These are phyloP conservation scores for Pollicipes pollicipes DNA, from an alignment of 1,140 invertebrate species.

Conservation along the genomic window DNA sequence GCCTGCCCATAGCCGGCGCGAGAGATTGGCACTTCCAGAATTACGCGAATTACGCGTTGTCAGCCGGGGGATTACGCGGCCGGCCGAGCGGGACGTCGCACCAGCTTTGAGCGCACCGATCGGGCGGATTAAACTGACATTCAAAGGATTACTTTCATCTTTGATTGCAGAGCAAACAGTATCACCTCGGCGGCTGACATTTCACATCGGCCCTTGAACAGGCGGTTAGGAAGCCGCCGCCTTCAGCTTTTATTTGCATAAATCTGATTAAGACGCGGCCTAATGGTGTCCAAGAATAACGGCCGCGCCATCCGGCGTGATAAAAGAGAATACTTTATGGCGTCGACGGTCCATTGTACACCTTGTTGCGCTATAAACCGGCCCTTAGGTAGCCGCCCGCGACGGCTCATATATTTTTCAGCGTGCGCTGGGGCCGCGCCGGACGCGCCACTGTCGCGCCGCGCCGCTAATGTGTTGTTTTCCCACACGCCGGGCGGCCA, in stretches of 20 bases:
- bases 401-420: not conserved
- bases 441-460: not conserved
- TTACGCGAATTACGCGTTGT: not conserved
- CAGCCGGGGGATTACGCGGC: too few species aligned
- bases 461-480: not conserved
- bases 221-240: not conserved
- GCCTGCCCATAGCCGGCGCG: too few species aligned
- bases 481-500: not conserved
- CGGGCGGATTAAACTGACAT: not conserved
- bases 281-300: not conserved
- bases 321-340: not conserved
- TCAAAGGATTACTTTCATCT: not conserved
- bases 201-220: not conserved
- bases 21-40: not conserved
- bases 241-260: slow-evolving; percentile 2
- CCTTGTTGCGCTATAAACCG: not conserved
- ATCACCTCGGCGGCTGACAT: not conserved
- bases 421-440: too few species aligned
- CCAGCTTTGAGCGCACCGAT: not conserved
- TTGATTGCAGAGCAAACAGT: not conserved
- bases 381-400: not conserved
- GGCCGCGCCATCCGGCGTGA: not conserved
- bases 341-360: not conserved
- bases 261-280: not conserved
- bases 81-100: not conserved